Base-by-base conservation (phyloP, 2,113 vertebrate genomes). In the Lepidothrix coronata region DNA sequence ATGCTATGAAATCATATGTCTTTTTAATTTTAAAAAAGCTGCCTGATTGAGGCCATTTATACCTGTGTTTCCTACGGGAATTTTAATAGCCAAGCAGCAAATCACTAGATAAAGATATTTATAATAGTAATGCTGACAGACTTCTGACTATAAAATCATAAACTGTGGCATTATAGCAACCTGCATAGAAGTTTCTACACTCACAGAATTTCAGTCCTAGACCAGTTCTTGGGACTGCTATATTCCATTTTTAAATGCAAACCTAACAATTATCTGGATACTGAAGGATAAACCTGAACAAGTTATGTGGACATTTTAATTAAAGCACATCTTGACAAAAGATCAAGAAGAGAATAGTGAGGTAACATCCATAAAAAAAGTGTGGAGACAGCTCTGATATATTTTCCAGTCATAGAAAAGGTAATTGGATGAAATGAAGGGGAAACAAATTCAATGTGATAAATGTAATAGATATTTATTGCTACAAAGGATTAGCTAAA, bases 381-480 rank as follows among this genome's bases (percentile, higher is more conserved):
- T 76, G 58, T 73, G 70, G 92, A 91, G 65, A 95, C 61, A 89
- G 30, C 76, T 93, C 84, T 82, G 89, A 93, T 92, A 17, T 67
- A 91, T 96, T 96, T 96, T 94, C 58, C 73, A 87, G 85, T 89
- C 27, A 3, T 74, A 96, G 76, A 72, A 97, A 95, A 96, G 88
- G 85, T 94, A 96, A 97, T 93, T 95, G 91, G 93, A 92, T 97
- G 66, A 97, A 97, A 61, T 90, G 88, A 78, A 97, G 79, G 80
- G 88, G 85, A 97, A 98, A 97, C 91, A 92, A 97, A 97, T 96
- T 97, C 91, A 91, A 88, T 94, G 83, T 96, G 94, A 97, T 93
- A 79, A 86, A 97, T 74, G 87, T 88, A 96, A 96, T 93, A 93
- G 79, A 90, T 97, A 96, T 85, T 96, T 97, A 94, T 96, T 97